Evolutionary conservation across 2,113 vertebrate species (phyloP).

Genomic region (Enhydra lutris): DNA sequence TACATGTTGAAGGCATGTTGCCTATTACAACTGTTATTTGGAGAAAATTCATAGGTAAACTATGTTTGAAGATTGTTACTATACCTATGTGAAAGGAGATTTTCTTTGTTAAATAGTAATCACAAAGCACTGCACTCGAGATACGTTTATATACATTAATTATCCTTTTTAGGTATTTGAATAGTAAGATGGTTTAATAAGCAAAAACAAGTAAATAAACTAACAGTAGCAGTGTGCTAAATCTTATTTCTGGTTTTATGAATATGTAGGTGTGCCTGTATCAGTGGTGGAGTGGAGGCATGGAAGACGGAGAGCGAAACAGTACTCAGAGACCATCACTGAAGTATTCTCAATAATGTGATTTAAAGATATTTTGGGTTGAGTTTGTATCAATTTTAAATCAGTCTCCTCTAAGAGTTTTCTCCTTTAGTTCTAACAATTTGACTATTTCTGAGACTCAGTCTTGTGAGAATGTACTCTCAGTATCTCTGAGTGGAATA

Average conservation of each 20-base stretch:
- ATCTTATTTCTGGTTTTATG: neutral
- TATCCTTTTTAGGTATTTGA: neutral
- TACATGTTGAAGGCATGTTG: neutral
- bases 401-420: neutral
- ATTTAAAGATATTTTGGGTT: neutral
- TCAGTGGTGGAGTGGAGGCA: too few species aligned
- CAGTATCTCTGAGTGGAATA: neutral
- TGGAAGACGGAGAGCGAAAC: neutral
- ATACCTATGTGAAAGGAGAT: neutral
- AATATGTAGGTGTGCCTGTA: accelerated
- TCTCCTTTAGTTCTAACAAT: neutral
- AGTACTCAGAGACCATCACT: neutral
- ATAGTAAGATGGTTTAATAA: neutral
- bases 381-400: neutral
- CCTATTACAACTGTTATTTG: neutral
- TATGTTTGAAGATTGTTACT: neutral
- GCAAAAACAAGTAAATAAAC: neutral
- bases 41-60: neutral
- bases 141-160: neutral
- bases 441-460: neutral
- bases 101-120: neutral
- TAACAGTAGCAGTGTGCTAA: neutral
- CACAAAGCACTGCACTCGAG: neutral
- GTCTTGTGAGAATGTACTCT: neutral
- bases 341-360: neutral